phyloP scores from a whole-genome alignment of 2,113 vertebrate genomes.

The Onychostoma macrolepis region DNA sequence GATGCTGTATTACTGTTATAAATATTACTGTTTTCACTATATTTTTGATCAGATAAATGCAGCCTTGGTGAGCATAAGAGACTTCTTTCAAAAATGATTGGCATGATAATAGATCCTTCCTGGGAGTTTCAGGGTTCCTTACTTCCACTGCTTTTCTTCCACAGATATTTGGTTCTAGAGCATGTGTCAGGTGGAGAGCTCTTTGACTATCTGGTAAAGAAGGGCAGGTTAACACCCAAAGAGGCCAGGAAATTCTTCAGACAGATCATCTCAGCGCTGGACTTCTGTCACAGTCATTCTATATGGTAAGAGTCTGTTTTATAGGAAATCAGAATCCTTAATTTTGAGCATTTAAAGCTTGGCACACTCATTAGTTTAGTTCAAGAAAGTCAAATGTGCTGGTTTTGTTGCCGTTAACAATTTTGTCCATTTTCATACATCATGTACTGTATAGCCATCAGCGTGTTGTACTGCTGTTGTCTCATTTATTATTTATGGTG shows the following conservation, averaged over 20 bases:
- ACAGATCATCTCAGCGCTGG: slow-evolving; percentile 98
- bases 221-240: slow-evolving; percentile 95
- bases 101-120: not conserved
- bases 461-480: slow-evolving; percentile 13
- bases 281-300: slow-evolving; percentile 99
- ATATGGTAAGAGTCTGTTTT: slow-evolving; percentile 84
- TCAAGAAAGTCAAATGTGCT: slow-evolving; percentile 21
- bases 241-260: slow-evolving; percentile 98
- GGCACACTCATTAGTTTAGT: not conserved
- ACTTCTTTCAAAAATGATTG: not conserved
- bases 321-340: not conserved
- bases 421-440: slow-evolving; percentile 39
- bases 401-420: not conserved
- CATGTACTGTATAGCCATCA: slow-evolving; percentile 22
- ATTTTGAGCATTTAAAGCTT: not conserved
- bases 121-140: not conserved
- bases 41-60: not conserved
- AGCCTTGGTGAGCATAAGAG: not conserved
- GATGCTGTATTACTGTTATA: too few species aligned
- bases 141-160: slow-evolving; percentile 3
- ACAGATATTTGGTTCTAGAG: slow-evolving; percentile 97
- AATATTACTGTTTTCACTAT: not conserved
- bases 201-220: slow-evolving; percentile 98
- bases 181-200: slow-evolving; percentile 97
- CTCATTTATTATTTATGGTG: slow-evolving; percentile 47